phyloP scores from a whole-genome alignment of 2,113 vertebrate genomes.

The Gracilinanus agilis region DNA sequence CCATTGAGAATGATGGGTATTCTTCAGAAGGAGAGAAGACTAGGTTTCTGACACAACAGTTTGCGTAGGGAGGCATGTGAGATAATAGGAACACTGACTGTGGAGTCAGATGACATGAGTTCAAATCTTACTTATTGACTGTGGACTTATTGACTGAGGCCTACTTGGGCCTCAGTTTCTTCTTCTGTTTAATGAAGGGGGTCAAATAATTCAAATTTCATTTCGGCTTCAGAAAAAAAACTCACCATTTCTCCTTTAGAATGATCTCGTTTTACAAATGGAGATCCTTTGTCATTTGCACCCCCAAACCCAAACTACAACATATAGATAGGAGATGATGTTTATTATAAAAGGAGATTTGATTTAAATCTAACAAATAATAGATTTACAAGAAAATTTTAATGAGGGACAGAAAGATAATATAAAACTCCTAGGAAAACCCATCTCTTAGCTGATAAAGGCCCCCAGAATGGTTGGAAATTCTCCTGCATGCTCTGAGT shows the following conservation, averaged over 20 bases:
- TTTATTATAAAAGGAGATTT: conserved; percentile 34
- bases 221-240: neutral
- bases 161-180: neutral
- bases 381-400: conserved; percentile 45
- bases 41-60: neutral
- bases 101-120: neutral
- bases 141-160: neutral
- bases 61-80: neutral
- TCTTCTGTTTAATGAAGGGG: neutral
- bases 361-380: conserved; percentile 59
- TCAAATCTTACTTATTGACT: neutral
- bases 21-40: conserved; percentile 12
- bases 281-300: conserved; percentile 43
- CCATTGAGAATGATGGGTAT: neutral
- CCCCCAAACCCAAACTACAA: conserved; percentile 52
- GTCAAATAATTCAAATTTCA: neutral
- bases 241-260: neutral
- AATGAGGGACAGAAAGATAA: conserved; percentile 38
- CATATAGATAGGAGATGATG: conserved; percentile 33
- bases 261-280: conserved; percentile 34
- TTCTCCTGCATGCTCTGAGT: conserved; percentile 79
- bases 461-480: conserved; percentile 77
- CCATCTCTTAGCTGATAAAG: conserved; percentile 61
- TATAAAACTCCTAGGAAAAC: conserved; percentile 50
- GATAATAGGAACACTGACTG: neutral